Base-by-base conservation (phyloP, 2,113 vertebrate genomes). In the Lophochroa leadbeateri region DNA sequence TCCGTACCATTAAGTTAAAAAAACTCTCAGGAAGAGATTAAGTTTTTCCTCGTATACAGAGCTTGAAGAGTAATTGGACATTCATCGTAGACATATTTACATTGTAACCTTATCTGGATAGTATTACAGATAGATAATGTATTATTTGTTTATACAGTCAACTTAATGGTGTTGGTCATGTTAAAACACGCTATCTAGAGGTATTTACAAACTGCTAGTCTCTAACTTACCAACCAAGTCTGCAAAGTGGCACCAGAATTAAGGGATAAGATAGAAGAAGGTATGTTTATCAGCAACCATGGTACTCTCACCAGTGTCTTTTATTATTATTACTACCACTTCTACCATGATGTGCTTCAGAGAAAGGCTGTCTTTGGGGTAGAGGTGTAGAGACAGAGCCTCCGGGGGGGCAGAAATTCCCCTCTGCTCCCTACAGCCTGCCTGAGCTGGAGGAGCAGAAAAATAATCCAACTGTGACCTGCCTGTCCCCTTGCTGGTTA, bases 71-170 rank as follows among this genome's bases (percentile, higher is more conserved):
- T 96, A 87, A 77, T 71, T 96, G 90, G 86, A 97, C 96, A 97
- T 97, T 97, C 95, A 95, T 79, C 75, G 50, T 65, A 96, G 88
- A 78, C 93, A 83, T 97, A 97, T 97, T 97, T 97, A 97, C 97
- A 97, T 81, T 80, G 78, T 91, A 95, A 94, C 75, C 58, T 77
- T 92, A 86, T 90, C 47, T 95, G 85, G 35, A 75, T 80, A 90
- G 37, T 81, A 63, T 94, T 94, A 95, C 68, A 87, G 37, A 44
- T 81, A 69, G 37, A 44, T 81, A 69, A 85, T 64, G 46, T 82
- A 83, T 70, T 94, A 60, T 87, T 92, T 88, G 61, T 97, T 70
- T 91, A 81, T 81, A 85, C 41, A 68, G 47, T 87, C 76, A 88
- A 87, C 33, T 44, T 93, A 91, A 91, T 44, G 31, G 33, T 92